Conservation (phyloP, 2,888 invertebrate species). For the Ephialtes manifestator region DNA sequence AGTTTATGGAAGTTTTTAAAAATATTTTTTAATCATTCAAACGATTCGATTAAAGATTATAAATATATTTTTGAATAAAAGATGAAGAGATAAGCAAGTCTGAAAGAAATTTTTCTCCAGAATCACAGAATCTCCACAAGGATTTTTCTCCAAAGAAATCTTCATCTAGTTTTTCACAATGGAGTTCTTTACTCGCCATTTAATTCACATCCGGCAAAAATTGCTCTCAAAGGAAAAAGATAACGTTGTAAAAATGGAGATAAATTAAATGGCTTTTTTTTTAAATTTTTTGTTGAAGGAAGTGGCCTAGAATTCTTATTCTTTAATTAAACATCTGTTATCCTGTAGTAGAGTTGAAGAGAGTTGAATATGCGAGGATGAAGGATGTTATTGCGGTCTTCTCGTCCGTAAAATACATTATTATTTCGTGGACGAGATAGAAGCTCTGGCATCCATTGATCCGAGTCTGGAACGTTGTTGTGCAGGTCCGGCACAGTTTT, state of each 20-base stretch:
- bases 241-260: background rate
- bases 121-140: background rate
- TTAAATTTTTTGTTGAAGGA: background rate
- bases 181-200: background rate
- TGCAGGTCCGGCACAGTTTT: background rate
- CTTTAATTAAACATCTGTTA: background rate
- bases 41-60: too few relatives aligned
- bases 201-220: background rate
- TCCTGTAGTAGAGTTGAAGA: background rate
- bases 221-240: background rate
- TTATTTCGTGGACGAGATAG: background rate
- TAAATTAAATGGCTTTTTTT: background rate
- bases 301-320: background rate
- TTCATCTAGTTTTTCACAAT: constrained; percentile 15
- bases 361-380: background rate
- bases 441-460: constrained; percentile 1
- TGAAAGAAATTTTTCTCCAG: constrained; percentile 14
- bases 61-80: background rate
- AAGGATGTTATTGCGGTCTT: background rate
- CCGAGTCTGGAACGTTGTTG: background rate
- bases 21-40: too few relatives aligned
- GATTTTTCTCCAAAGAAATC: background rate
- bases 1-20: too few relatives aligned
- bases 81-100: constrained; percentile 26
- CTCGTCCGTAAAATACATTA: background rate